phyloP scores from a whole-genome alignment of 2,113 vertebrate species.

The Candoia aspera region DNA sequence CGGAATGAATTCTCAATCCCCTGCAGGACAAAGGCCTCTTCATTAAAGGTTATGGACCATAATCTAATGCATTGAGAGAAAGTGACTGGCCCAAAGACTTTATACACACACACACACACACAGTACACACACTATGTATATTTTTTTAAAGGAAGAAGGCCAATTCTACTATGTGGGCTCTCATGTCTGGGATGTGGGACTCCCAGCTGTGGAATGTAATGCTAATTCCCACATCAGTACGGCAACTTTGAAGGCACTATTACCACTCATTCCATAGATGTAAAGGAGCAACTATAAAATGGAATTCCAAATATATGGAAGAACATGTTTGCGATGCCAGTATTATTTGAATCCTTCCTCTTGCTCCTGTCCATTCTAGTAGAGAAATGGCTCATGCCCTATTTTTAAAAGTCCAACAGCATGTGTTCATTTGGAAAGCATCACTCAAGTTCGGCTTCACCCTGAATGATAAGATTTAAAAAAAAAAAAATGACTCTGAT shows the following conservation, averaged over 20 bases:
- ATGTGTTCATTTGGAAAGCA: not conserved
- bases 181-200: not conserved
- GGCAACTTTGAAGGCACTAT: not conserved
- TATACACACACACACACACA: too few species aligned
- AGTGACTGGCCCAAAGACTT: too few species aligned
- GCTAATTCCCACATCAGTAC: not conserved
- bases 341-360: not conserved
- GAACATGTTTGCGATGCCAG: not conserved
- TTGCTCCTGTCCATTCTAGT: not conserved
- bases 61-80: too few species aligned
- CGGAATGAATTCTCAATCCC: not conserved
- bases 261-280: not conserved
- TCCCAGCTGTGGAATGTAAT: not conserved
- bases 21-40: not conserved
- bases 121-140: too few species aligned
- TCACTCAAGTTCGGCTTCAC: not conserved
- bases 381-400: not conserved
- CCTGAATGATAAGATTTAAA: not conserved
- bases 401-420: not conserved
- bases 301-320: not conserved
- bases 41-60: too few species aligned
- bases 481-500: not conserved
- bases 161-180: not conserved
- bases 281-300: not conserved
- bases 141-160: not conserved